A percentile compares a stretch with the other conserved stretches of the same genome.
phyloP scores from a whole-genome alignment of 2,797 vertebrate species.

The Smutsia gigantea region DNA sequence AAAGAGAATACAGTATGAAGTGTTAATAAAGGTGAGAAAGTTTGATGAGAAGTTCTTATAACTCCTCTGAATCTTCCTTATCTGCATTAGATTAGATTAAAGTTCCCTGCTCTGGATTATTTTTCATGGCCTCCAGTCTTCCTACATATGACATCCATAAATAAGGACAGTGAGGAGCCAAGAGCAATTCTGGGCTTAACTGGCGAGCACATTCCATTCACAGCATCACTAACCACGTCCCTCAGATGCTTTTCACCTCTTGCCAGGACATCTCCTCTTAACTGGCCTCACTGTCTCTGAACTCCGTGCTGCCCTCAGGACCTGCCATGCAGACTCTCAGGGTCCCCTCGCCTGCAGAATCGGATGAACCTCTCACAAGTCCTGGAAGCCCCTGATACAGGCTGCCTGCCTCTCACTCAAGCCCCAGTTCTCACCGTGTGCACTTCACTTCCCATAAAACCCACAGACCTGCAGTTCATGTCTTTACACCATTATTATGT shows the following conservation, averaged over 20 bases:
- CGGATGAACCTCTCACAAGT: not conserved
- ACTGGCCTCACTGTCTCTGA: not conserved
- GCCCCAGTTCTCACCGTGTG: not conserved
- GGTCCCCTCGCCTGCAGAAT: not conserved
- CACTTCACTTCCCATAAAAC: not conserved
- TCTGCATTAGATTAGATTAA: not conserved
- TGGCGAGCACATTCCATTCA: not conserved
- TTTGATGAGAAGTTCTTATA: not conserved
- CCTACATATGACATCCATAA: not conserved
- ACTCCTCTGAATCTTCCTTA: not conserved
- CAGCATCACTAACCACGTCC: not conserved
- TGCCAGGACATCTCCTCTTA: not conserved
- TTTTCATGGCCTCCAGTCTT: not conserved
- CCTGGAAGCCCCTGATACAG: not conserved
- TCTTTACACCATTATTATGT: not conserved
- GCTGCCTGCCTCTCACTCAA: not conserved
- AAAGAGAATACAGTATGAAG: not conserved
- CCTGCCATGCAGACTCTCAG: no score
- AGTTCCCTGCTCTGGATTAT: not conserved
- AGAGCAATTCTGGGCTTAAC: not conserved
- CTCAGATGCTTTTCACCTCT: not conserved
- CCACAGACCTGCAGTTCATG: not conserved
- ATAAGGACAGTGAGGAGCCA: not conserved
- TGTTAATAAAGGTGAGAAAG: not conserved
- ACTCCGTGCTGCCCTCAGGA: not conserved